Conservation (phyloP, 1,140 invertebrate species). For the Zophobas atratus region DNA sequence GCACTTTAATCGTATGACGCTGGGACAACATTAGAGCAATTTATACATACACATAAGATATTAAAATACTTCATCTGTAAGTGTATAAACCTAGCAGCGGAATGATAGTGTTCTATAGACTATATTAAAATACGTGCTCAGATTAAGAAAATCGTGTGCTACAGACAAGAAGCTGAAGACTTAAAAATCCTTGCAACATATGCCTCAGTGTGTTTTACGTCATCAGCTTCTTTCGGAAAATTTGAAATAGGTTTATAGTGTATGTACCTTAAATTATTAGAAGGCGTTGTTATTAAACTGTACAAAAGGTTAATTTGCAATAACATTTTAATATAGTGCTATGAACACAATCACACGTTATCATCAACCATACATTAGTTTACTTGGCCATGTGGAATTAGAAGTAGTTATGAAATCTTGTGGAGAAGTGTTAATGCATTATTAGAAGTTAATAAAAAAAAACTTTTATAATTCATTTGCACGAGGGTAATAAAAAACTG, state of each 20-base stretch:
- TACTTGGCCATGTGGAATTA: constrained; percentile 67
- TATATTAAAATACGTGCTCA: constrained; percentile 51
- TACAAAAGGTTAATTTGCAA: constrained; percentile 53
- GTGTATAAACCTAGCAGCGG: constrained; percentile 51
- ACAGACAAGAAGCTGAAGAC: constrained; percentile 48
- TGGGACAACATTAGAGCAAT: constrained; percentile 44
- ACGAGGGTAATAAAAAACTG: constrained; percentile 51
- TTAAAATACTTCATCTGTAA: constrained; percentile 47
- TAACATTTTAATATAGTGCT: constrained; percentile 57
- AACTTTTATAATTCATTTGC: constrained; percentile 44
- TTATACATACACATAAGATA: constrained; percentile 52
- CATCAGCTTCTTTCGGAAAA: not conserved
- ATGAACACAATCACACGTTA: constrained; percentile 53
- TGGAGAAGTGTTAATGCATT: constrained; percentile 51
- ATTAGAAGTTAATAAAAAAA: constrained; percentile 50
- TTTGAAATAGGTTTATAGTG: constrained; percentile 25
- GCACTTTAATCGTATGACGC: constrained; percentile 48
- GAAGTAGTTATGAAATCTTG: constrained; percentile 56
- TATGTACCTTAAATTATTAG: constrained; percentile 48
- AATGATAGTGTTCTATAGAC: constrained; percentile 57
- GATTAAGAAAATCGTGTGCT: constrained; percentile 47
- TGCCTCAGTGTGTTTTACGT: no score
- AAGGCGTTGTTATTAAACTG: constrained; percentile 51
- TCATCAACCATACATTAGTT: constrained; percentile 57
- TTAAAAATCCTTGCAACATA: constrained; percentile 1